Conservation (phyloP, 2,888 invertebrate species). For the Tortricodes alternella region DNA sequence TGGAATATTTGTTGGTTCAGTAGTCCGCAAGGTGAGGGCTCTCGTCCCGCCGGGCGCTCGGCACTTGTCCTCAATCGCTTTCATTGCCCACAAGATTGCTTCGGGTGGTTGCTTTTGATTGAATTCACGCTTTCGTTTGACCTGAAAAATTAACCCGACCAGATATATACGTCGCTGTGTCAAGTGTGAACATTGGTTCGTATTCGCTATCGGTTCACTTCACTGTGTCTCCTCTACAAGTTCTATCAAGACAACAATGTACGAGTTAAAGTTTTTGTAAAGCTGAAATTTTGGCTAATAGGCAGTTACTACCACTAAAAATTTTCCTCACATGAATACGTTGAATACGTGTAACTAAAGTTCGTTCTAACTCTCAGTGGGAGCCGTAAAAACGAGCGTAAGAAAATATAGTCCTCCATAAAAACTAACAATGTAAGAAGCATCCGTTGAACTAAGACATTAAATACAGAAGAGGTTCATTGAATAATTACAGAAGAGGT, state of each 20-base stretch:
- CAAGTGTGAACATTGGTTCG: slow-evolving; percentile 48
- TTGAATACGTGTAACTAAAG: slow-evolving; percentile 24
- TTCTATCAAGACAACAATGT: no score
- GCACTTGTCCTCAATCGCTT: slow-evolving; percentile 70
- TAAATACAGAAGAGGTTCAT: no score
- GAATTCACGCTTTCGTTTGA: slow-evolving; percentile 64
- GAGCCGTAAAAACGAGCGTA: slow-evolving; percentile 40
- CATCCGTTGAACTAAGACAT: slow-evolving; percentile 46
- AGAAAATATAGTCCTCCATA: slow-evolving; percentile 46
- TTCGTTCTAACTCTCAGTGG: slow-evolving; percentile 29
- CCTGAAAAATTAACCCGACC: slow-evolving; percentile 69
- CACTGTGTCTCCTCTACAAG: background rate
- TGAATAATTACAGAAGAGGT: no score
- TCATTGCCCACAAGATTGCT: slow-evolving; percentile 68
- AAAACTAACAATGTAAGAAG: slow-evolving; percentile 50
- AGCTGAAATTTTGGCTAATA: no score
- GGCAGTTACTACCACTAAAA: no score
- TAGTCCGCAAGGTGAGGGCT: slow-evolving; percentile 55
- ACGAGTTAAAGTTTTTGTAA: no score
- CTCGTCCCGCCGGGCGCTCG: slow-evolving; percentile 60
- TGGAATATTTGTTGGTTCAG: slow-evolving; percentile 52
- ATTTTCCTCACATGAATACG: background rate
- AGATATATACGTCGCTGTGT: slow-evolving; percentile 68
- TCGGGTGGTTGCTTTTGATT: slow-evolving; percentile 75
- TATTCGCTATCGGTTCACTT: background rate